Evolutionary conservation across 1,140 invertebrate species (phyloP).

Genomic region (Drosophila saltans): DNA sequence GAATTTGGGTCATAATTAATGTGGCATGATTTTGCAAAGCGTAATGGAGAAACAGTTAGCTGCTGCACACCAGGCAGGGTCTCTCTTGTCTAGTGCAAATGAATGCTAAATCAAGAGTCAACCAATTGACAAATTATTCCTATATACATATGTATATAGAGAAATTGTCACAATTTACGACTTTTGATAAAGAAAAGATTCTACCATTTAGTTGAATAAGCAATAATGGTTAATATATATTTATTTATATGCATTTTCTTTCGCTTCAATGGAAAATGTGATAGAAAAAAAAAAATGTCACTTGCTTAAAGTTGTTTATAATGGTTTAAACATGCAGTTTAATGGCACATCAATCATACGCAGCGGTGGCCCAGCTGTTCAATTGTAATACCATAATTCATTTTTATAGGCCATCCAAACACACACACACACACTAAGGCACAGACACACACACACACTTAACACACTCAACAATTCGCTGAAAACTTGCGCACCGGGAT

Average conservation of each 20-base stretch:
- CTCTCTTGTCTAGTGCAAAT: not conserved
- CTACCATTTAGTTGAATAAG: no score
- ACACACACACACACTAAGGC: constrained; percentile 33
- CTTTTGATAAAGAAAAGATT: no score
- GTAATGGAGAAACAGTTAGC: constrained; percentile 34
- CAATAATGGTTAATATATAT: no score
- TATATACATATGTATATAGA: no score
- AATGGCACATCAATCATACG: constrained; percentile 81
- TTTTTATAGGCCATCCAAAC: constrained; percentile 77
- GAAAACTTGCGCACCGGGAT: constrained; percentile 82
- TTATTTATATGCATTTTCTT: no score
- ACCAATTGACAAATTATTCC: not conserved
- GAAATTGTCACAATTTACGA: no score
- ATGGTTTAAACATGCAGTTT: constrained; percentile 42
- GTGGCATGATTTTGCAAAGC: constrained; percentile 76
- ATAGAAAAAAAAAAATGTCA: not conserved
- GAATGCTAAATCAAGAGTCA: constrained; percentile 37
- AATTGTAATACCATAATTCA: constrained; percentile 81
- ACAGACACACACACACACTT: not conserved
- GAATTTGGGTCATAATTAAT: constrained; percentile 84
- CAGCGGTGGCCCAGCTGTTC: constrained; percentile 80
- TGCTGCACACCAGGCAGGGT: constrained; percentile 2
- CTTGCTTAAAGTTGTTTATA: not conserved
- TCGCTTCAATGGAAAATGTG: not conserved
- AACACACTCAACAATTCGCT: constrained; percentile 61